Base-by-base conservation (phyloP, 35 echinoderm and acorn worm genomes). In the Ophioderma brevispina region DNA sequence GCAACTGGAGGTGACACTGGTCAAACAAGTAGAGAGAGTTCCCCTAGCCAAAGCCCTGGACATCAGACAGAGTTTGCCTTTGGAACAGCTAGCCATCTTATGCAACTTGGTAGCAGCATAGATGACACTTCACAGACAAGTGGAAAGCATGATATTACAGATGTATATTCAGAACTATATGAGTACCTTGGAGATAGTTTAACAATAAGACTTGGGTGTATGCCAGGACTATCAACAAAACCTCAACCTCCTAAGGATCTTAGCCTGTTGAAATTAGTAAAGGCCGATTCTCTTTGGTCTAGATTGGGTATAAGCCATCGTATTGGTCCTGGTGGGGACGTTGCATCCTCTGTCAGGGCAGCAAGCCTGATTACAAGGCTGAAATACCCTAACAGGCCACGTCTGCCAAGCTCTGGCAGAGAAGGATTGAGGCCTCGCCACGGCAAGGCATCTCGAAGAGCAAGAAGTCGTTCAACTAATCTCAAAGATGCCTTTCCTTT, bases 131-230 rank as follows among this genome's bases (percentile, higher is more conserved):
- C 79, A 55, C 50, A 79, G 33, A 33, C 64, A 49, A 55, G 19
- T 46, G 83, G 59, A 32, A 92, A 78, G 40, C 23, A 81, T 81
- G 87, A 49, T 52, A 79, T 94, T 21, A 50, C 78, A 15, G 92
- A 97, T 31, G 49, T 91, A 41, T 97, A 97, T 50, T 30, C 78
- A 23, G 78, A 94, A 33, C 89, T 97, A 28, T 78, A 94, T 21
- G 85, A 94, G 32, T 97, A 97, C 38, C 87, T 97, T 37, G 95
- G 95, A 1, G 92, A 94, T 39, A 92, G 92, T 85, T 50, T 97
- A 37, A 91, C 91, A 81, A 18, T 89, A 33, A 37, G 92, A 37
- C 50, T 97, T 55, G 80, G 78, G 28, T 55, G 33, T 0, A 33
- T 88, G 0, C 85, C 63, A 31, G 82, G 78, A 23, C 11, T 80